phyloP scores from a whole-genome alignment of 2,113 vertebrate species.

The Xiphophorus hellerii region DNA sequence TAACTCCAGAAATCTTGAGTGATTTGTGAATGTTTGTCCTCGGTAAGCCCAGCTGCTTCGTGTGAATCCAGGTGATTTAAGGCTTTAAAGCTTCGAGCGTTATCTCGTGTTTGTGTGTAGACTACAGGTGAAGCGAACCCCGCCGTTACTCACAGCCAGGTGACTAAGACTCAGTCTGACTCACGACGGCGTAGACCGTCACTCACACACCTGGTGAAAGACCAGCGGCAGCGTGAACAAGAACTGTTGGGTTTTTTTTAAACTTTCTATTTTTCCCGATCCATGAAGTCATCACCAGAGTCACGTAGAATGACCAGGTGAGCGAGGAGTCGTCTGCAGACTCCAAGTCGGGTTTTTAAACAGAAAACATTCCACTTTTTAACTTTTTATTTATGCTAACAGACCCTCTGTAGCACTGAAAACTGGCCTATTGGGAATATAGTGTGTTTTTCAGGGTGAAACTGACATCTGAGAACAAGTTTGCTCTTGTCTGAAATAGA shows the following conservation, averaged over 20 bases:
- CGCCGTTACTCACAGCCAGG: constrained; percentile 46
- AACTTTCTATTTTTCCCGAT: background rate
- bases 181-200: background rate
- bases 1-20: background rate
- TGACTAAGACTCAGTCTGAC: constrained; percentile 48
- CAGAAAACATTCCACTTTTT: background rate
- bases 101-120: constrained; percentile 9
- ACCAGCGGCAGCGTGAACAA: background rate
- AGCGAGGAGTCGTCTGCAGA: background rate
- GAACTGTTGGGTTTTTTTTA: background rate
- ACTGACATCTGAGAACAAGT: background rate
- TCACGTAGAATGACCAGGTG: background rate
- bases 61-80: background rate
- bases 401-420: too few relatives aligned
- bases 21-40: background rate
- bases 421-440: too few relatives aligned
- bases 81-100: background rate
- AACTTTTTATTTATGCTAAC: too few relatives aligned
- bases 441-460: too few relatives aligned
- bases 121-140: constrained; percentile 14
- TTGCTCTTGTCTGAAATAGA: background rate
- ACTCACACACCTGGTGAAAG: constrained; percentile 21
- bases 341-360: background rate
- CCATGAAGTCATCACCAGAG: background rate
- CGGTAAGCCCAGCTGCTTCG: background rate